Conservation (phyloP, 2,113 vertebrate species). For the Calidris pugnax region DNA sequence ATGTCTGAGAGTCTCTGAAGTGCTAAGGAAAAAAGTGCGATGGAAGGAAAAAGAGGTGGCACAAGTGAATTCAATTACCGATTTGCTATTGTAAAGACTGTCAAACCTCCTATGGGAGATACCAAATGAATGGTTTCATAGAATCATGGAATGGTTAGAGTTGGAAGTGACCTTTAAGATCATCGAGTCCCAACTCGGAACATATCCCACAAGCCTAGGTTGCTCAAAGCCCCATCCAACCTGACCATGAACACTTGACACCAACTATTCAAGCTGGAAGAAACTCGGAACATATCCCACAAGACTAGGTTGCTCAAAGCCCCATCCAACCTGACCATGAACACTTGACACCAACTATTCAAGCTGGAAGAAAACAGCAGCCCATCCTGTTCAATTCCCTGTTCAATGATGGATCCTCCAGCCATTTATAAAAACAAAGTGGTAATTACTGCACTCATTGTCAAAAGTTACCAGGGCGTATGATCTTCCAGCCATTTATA, state of each 20-base stretch:
- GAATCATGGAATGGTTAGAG: too few relatives aligned
- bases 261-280: background rate
- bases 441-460: background rate
- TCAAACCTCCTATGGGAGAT: background rate
- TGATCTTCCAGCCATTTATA: background rate
- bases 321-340: too few relatives aligned
- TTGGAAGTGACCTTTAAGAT: too few relatives aligned
- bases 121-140: background rate
- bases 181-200: too few relatives aligned
- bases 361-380: background rate
- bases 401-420: background rate
- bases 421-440: background rate
- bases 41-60: background rate
- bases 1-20: background rate
- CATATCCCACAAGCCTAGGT: too few relatives aligned
- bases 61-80: background rate
- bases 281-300: too few relatives aligned
- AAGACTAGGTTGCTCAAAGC: too few relatives aligned
- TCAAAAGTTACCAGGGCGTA: background rate
- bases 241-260: too few relatives aligned
- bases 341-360: background rate
- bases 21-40: background rate
- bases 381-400: background rate
- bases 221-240: too few relatives aligned
- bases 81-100: fast-evolving